Conservation (phyloP, 2,113 vertebrate species). For the Equus przewalskii region DNA sequence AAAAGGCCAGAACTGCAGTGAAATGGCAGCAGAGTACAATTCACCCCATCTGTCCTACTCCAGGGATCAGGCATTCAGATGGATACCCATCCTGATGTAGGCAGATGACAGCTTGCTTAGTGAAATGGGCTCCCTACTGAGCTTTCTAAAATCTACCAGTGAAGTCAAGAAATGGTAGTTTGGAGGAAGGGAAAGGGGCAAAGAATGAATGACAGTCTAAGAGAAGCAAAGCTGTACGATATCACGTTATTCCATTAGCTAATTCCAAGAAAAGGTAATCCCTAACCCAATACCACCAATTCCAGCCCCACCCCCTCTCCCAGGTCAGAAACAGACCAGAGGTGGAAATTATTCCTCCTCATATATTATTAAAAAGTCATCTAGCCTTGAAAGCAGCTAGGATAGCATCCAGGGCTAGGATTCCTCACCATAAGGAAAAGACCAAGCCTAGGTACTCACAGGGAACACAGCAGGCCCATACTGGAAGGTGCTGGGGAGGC, state of each 20-base stretch:
- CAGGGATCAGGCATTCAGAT: background rate
- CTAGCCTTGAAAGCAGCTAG: background rate
- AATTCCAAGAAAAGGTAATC: background rate
- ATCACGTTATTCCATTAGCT: background rate
- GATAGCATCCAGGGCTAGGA: background rate
- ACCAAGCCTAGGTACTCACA: slow-evolving; percentile 90
- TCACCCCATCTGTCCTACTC: background rate
- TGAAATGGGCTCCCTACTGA: slow-evolving; percentile 17
- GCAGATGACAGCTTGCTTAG: background rate
- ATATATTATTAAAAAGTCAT: background rate
- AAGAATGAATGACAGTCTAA: background rate
- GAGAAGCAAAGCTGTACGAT: background rate
- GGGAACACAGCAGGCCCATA: slow-evolving; percentile 99
- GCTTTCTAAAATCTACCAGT: background rate
- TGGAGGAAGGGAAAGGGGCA: background rate
- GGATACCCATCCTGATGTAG: background rate
- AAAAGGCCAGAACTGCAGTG: slow-evolving; percentile 19
- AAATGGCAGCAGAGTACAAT: background rate
- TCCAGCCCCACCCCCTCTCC: background rate
- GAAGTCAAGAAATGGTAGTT: background rate
- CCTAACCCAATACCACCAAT: background rate
- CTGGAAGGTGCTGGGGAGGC: slow-evolving; percentile 98
- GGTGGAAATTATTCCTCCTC: background rate
- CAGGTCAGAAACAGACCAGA: background rate
- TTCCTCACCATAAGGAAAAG: background rate